phyloP scores from a whole-genome alignment of 2,113 vertebrate genomes.

The Chaetodon auriga region DNA sequence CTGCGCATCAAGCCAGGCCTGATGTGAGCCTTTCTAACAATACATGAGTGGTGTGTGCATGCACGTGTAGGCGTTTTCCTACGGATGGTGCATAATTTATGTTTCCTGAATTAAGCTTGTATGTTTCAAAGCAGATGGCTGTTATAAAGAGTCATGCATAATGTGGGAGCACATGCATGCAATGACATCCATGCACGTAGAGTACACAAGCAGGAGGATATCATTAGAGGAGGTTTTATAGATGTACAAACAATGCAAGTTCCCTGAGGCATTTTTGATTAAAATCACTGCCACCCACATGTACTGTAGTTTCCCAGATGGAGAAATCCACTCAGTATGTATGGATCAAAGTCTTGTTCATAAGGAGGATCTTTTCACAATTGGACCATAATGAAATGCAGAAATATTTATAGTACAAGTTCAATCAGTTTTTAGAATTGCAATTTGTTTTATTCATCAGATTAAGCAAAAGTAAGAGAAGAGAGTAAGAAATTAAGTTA shows the following conservation, averaged over 20 bases:
- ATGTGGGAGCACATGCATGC: constrained; percentile 27
- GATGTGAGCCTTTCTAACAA: neutral
- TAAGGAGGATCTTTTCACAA: neutral
- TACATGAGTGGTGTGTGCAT: neutral
- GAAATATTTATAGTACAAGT: neutral
- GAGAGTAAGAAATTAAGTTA: neutral
- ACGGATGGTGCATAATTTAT: constrained; percentile 59
- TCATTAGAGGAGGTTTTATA: too few relatives aligned
- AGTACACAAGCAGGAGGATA: constrained; percentile 8
- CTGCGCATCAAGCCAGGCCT: neutral
- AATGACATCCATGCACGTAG: constrained; percentile 4
- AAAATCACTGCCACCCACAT: constrained; percentile 45
- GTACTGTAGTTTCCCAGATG: constrained; percentile 15
- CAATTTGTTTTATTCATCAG: neutral
- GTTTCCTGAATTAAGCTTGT: constrained; percentile 32
- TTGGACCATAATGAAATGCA: neutral
- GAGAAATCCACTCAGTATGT: constrained; percentile 18
- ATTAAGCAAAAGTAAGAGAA: neutral
- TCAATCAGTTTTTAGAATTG: neutral
- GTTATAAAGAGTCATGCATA: constrained; percentile 40
- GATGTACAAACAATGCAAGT: neutral
- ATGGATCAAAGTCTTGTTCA: constrained; percentile 1
- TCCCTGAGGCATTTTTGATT: constrained; percentile 46
- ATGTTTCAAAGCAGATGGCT: constrained; percentile 41
- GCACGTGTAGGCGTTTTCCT: constrained; percentile 9